Percentiles rank a stretch among this genome's conserved stretches.
Evolutionary conservation across 2,797 vertebrate species (phyloP).

Genomic region (Morus bassanus): DNA sequence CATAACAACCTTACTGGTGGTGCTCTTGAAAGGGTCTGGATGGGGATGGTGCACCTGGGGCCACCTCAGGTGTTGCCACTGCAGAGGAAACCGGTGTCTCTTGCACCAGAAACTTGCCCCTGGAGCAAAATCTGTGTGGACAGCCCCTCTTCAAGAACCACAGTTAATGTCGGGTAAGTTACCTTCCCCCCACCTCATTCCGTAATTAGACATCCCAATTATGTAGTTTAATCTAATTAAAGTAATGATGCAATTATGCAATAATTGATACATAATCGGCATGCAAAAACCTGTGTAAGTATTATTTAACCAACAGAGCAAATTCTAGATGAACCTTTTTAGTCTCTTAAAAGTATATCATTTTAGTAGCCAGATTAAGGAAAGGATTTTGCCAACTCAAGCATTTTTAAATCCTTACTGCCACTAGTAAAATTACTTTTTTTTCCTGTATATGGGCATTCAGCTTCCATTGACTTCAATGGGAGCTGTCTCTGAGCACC

Average conservation of each 20-base stretch:
- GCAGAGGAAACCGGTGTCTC: not conserved
- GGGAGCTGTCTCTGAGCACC: not conserved
- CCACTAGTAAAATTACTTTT: not conserved
- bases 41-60: not conserved
- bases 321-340: slow-evolving; percentile 53
- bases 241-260: slow-evolving; percentile 77
- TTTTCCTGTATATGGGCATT: not conserved
- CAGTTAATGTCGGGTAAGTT: not conserved
- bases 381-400: not conserved
- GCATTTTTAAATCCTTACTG: not conserved
- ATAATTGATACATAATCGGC: slow-evolving; percentile 76
- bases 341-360: not conserved
- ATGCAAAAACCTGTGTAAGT: slow-evolving; percentile 70
- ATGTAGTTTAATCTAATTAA: slow-evolving; percentile 77
- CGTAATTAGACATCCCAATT: slow-evolving; percentile 76
- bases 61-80: not conserved
- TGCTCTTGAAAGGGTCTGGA: not conserved
- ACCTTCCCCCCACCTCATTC: not conserved
- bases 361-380: not conserved
- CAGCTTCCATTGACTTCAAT: not conserved
- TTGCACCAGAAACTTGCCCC: not conserved
- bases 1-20: not conserved
- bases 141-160: not conserved
- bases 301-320: slow-evolving; percentile 74
- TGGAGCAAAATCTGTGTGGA: not conserved